phyloP scores from a whole-genome alignment of 2,888 invertebrate genomes.

The Hydriomena furcata region DNA sequence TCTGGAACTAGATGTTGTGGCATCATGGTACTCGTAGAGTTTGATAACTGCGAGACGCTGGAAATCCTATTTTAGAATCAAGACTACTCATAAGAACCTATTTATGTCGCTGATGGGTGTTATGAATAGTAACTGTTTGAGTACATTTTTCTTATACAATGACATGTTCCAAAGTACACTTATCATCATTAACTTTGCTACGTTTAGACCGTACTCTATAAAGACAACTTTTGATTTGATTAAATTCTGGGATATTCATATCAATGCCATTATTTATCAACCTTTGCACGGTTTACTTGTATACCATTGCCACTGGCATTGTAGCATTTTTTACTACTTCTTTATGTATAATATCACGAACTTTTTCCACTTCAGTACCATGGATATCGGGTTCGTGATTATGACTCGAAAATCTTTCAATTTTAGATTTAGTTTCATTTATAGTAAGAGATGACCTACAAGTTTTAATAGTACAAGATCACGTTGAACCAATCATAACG shows the following conservation, averaged over 20 bases:
- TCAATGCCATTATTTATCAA: background rate
- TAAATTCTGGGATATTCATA: constrained; percentile 2
- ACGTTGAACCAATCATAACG: background rate
- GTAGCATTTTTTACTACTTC: background rate
- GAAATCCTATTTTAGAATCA: too few species aligned
- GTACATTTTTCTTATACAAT: too few species aligned
- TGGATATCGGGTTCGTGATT: constrained; percentile 4
- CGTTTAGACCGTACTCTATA: constrained; percentile 5
- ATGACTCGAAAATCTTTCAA: constrained; percentile 1
- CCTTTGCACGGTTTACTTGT: background rate
- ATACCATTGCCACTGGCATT: background rate
- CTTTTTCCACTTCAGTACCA: background rate
- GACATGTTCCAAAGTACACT: too few species aligned
- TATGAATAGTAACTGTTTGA: too few species aligned
- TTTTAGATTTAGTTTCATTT: constrained; percentile 1
- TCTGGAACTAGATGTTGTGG: too few species aligned
- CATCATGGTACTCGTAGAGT: too few species aligned
- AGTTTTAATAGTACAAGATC: constrained; percentile 4
- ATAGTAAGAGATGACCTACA: background rate
- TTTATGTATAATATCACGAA: constrained; percentile 2
- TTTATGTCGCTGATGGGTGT: too few species aligned
- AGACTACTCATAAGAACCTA: too few species aligned
- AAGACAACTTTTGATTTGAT: constrained; percentile 1
- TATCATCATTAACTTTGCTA: too few species aligned
- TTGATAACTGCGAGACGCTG: too few species aligned